Evolutionary conservation across 2,888 invertebrate species (phyloP), one percentile per base, ranked within the genome.

Genomic region (Deroplatys truncata): DNA sequence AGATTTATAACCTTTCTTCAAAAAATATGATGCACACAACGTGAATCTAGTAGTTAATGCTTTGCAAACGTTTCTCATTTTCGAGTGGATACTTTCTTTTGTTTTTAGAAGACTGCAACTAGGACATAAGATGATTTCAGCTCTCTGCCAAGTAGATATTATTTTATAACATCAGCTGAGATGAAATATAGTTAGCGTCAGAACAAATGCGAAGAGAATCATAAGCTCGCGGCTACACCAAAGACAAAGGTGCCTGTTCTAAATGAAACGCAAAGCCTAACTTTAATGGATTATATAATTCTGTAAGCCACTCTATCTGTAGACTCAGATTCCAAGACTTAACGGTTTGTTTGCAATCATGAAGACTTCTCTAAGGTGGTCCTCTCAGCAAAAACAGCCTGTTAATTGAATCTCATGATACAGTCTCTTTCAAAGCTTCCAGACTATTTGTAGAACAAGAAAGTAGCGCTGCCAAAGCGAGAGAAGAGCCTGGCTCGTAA

Each of bases 301-400:
- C 20, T 15, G 56, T 72, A 72, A 72, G 20, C 20, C 35, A 85
- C 25, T 82, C 28, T 28, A 29, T 82, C 86, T 86, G 8, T 86
- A 82, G 72, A 72, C 56, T 82, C 86, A 86, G 56, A 25, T 86
- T 86, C 56, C 86, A 20, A 29, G 29, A 86, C 86, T 86, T 28
- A 29, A 82, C 82, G 31, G 28, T 86, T 86, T 82, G 86, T 86
- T 29, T 86, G 15, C 86, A 7, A 31, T 56, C 56, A 82, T 29
- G 31, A 86, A 82, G 28, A 28, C 28, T 86, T 86, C 86, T 86
- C 86, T 86, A 15, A 86, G 86, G 86, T 86, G 86, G 82, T 82
- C 85, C 49, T 20, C 56, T 25, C 56, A 72, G 56, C 56, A 72
- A 72, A 72, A 72, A 72, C 20, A 16, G 20, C 56, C 25, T 72